Evolutionary conservation across 2,888 invertebrate species (phyloP).

Genomic region (Agelastica alni): DNA sequence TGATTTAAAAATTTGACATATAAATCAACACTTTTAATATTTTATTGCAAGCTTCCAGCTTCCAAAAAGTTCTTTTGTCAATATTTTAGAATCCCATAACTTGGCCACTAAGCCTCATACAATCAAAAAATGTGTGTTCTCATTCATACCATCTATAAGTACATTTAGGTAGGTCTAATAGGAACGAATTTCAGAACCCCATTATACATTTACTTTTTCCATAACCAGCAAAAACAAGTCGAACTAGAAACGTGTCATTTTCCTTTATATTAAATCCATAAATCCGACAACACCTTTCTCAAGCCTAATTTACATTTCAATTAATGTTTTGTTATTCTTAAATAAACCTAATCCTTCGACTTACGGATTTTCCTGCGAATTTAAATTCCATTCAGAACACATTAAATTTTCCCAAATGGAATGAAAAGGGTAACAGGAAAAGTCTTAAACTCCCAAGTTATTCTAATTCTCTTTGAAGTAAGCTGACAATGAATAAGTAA

Average conservation of each 20-base stretch:
- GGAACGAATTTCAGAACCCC: too few relatives aligned
- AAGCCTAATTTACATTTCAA: conserved; percentile 28
- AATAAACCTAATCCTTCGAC: conserved; percentile 35
- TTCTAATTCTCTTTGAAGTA: conserved; percentile 50
- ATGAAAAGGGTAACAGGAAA: conserved; percentile 33
- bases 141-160: too few relatives aligned
- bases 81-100: too few relatives aligned
- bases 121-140: too few relatives aligned
- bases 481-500: conserved; percentile 52
- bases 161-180: too few relatives aligned
- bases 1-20: too few relatives aligned
- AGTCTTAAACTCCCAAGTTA: conserved; percentile 44
- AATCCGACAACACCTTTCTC: conserved; percentile 15
- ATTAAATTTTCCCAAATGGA: conserved; percentile 39
- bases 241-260: not conserved
- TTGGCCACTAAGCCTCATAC: too few relatives aligned
- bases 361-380: conserved; percentile 36
- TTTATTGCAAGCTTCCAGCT: too few relatives aligned
- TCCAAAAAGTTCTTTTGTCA: too few relatives aligned
- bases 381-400: conserved; percentile 42
- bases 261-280: not conserved
- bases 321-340: conserved; percentile 34
- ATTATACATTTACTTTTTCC: too few relatives aligned
- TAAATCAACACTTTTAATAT: too few relatives aligned
- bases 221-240: too few relatives aligned